Percentiles rank a stretch among this genome's conserved stretches.
Conservation (phyloP, 2,888 invertebrate species). For the Philhelius pedissequus region DNA sequence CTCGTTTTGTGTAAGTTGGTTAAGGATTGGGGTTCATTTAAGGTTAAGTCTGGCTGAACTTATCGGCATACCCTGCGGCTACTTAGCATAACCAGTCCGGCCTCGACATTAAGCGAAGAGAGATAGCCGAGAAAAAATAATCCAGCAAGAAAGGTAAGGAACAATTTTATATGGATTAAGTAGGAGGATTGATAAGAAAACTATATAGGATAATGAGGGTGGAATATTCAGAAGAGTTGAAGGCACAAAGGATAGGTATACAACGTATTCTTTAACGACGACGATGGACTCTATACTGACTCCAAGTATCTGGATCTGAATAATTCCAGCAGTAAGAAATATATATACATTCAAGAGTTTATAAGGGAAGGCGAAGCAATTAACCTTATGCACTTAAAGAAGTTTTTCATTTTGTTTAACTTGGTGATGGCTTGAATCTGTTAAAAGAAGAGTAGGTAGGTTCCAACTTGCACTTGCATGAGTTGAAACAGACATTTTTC, state of each 20-base stretch:
- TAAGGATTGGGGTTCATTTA: slow-evolving; percentile 68
- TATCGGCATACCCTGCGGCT: slow-evolving; percentile 67
- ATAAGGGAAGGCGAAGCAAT: slow-evolving; percentile 25
- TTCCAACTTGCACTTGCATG: not conserved
- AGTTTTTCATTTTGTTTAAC: slow-evolving; percentile 7
- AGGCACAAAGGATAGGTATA: not conserved
- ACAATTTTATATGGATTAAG: slow-evolving; percentile 29
- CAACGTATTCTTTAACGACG: not conserved
- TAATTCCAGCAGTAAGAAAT: slow-evolving; percentile 19
- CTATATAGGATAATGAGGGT: slow-evolving; percentile 24
- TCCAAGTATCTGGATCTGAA: slow-evolving; percentile 14
- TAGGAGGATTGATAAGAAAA: slow-evolving; percentile 55
- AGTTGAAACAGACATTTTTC: not conserved
- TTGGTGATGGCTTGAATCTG: not conserved
- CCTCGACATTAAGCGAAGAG: not conserved
- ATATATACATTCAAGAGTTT: not conserved
- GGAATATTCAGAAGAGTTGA: slow-evolving; percentile 12
- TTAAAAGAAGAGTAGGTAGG: not conserved
- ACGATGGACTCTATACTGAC: not conserved
- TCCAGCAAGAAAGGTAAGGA: slow-evolving; percentile 8
- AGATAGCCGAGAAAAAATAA: slow-evolving; percentile 24
- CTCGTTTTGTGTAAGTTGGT: slow-evolving; percentile 50
- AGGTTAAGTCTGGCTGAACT: slow-evolving; percentile 63
- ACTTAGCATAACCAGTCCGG: slow-evolving; percentile 66
- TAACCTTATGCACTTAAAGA: slow-evolving; percentile 47